Base-by-base conservation (phyloP, 2,113 vertebrate species). In the Bostrychus sinensis region DNA sequence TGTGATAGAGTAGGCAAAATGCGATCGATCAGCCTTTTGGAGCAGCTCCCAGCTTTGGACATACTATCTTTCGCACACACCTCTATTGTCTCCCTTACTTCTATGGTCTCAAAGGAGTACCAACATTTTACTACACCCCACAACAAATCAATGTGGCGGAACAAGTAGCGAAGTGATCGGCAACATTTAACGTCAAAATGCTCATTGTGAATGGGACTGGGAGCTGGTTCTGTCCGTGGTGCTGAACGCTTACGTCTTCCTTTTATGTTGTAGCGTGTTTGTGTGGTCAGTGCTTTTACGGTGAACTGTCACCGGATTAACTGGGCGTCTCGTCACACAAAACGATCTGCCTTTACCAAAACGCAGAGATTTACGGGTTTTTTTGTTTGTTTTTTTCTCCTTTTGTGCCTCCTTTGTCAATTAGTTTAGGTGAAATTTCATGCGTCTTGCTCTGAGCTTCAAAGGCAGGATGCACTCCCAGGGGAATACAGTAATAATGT, bases 141-240 rank as follows among this genome's bases (percentile, higher is more conserved):
- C 71, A 87, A 84, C 80, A 81, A 70, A 84, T 82, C 74, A 42
- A 88, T 83, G 28, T 19, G n/a, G 32, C 7, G 11, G 26, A 77
- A 71, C 38, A 34, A 34, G 58, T 51, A 36, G 16, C 43, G 45
- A 51, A 39, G 51, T 12, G 75, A 62, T 19, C n/a, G 26, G 28
- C 6, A 14, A 28, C 11, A 16, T n/a, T 30, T 28, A 6, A 26
- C 14, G 7, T 28, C 8, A 32, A 46, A 41, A 28, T n/a, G 25
- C 25, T 50, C 62, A 55, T 28, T 4, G 64, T 76, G 45, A 66
- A 64, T 75, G 80, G 70, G 56, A 60, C 56, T 19, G 50, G 56
- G 68, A 64, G 28, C 58, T 62, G 58, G 83, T 55, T 79, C 91
- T 92, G 88, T 91, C 90, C 91, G 71, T 82, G 90, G 91, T 92